phyloP scores from a whole-genome alignment of 2,797 vertebrate genomes.

The Cirrhinus mrigala region DNA sequence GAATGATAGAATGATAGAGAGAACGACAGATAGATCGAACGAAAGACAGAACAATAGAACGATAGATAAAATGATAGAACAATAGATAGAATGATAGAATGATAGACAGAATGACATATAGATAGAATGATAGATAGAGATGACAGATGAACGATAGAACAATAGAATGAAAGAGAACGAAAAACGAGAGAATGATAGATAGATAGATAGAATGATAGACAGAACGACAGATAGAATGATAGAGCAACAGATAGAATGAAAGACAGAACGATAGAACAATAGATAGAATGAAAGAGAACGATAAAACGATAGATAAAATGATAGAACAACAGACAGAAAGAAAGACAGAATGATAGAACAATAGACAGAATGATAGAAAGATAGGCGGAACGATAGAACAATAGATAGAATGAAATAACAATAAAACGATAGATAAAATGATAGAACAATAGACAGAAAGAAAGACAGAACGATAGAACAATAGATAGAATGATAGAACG shows the following conservation, averaged over 20 bases:
- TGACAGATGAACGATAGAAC: no score
- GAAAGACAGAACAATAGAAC: neutral
- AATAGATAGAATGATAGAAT: rapidly evolving
- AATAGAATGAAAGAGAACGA: neutral
- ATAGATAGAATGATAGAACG: no score
- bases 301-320: neutral
- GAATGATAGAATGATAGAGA: neutral
- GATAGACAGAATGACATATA: rapidly evolving
- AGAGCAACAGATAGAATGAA: neutral
- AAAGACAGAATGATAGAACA: rapidly evolving
- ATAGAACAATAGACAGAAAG: no score
- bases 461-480: no score
- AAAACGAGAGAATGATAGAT: rapidly evolving
- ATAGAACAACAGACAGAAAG: neutral
- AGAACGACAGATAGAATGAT: neutral
- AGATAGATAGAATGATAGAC: neutral
- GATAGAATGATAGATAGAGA: neutral
- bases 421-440: no score
- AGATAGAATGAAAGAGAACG: neutral
- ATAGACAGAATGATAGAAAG: neutral
- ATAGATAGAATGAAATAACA: no score
- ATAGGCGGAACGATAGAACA: no score
- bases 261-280: rapidly evolving
- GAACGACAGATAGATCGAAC: neutral
- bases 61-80: neutral